Evolutionary conservation across 1,140 invertebrate genomes (phyloP).

Genomic region (Hirudo medicinalis): DNA sequence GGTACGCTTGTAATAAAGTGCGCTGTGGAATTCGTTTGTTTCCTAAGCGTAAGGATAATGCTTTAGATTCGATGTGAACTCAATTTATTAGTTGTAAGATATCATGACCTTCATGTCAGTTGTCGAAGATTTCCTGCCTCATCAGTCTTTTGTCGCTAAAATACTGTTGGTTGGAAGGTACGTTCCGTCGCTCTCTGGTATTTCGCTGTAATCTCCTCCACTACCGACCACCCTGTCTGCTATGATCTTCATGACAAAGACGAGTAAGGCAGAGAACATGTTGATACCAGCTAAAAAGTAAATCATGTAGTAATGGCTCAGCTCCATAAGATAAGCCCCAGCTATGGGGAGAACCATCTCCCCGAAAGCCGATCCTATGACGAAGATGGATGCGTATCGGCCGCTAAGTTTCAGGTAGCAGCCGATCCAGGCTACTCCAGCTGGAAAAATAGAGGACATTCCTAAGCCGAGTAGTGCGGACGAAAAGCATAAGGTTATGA

Average conservation of each 20-base stretch:
- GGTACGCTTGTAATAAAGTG: too few relatives aligned
- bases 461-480: slow-evolving; percentile 40
- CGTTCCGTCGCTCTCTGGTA: not conserved
- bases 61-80: too few relatives aligned
- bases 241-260: not conserved
- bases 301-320: not conserved
- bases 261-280: not conserved
- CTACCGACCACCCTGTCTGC: not conserved
- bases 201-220: not conserved
- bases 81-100: too few relatives aligned
- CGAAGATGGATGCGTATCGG: slow-evolving; percentile 43
- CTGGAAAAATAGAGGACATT: slow-evolving; percentile 44
- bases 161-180: too few relatives aligned
- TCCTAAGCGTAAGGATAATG: too few relatives aligned
- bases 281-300: not conserved
- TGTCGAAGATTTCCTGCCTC: too few relatives aligned
- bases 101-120: too few relatives aligned
- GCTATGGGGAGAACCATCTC: slow-evolving; percentile 40
- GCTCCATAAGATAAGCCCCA: not conserved
- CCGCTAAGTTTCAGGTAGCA: slow-evolving; percentile 43
- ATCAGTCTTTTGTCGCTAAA: too few relatives aligned
- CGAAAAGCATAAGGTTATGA: slow-evolving; percentile 27
- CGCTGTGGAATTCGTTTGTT: too few relatives aligned
- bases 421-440: slow-evolving; percentile 42
- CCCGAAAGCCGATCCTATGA: slow-evolving; percentile 42